Evolutionary conservation across 1,140 invertebrate species (phyloP).

Genomic region (Telenomus remus): DNA sequence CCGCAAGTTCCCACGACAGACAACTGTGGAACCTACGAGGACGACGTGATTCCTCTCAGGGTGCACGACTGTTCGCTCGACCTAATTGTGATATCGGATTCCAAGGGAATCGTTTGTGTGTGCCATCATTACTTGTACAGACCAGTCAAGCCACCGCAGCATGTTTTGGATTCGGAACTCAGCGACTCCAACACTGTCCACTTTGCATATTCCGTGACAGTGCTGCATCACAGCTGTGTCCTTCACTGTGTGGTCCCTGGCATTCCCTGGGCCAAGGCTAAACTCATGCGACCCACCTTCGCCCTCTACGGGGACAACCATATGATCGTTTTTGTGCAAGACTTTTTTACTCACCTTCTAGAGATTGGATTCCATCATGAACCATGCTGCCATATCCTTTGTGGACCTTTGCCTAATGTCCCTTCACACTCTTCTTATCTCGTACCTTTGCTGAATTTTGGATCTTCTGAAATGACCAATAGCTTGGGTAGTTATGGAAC

Average conservation of each 20-base stretch:
- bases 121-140: slow-evolving; percentile 91
- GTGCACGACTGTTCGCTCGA: slow-evolving; percentile 88
- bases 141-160: slow-evolving; percentile 79
- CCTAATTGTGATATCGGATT: slow-evolving; percentile 84
- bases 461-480: slow-evolving; percentile 32
- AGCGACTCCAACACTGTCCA: slow-evolving; percentile 81
- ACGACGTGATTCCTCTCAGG: slow-evolving; percentile 84
- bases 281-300: slow-evolving; percentile 84
- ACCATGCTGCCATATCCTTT: slow-evolving; percentile 86
- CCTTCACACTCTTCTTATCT: slow-evolving; percentile 78
- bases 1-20: slow-evolving; percentile 80
- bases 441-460: slow-evolving; percentile 76
- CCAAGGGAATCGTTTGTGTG: slow-evolving; percentile 85
- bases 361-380: slow-evolving; percentile 87
- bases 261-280: slow-evolving; percentile 84
- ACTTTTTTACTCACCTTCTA: slow-evolving; percentile 85
- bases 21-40: slow-evolving; percentile 83
- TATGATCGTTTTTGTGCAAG: slow-evolving; percentile 85
- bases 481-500: slow-evolving; percentile 40
- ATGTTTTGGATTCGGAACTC: slow-evolving; percentile 75
- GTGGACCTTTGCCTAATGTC: slow-evolving; percentile 77
- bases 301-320: slow-evolving; percentile 84
- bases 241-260: slow-evolving; percentile 87
- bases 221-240: slow-evolving; percentile 87
- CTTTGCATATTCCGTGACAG: slow-evolving; percentile 87